Conservation (phyloP, 2,888 invertebrate genomes). For the Pocota personata region DNA sequence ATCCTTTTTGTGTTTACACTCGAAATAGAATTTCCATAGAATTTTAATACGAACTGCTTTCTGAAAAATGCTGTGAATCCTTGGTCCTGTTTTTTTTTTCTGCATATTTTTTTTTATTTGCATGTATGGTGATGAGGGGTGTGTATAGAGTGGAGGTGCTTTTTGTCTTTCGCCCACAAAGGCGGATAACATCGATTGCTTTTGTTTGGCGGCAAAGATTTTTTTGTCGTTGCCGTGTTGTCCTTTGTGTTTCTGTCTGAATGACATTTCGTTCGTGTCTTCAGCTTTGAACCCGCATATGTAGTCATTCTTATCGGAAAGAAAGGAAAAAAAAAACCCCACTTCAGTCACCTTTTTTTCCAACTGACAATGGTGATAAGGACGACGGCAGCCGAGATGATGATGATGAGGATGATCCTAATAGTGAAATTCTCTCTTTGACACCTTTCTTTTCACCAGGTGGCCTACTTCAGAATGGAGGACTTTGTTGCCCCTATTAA, state of each 20-base stretch:
- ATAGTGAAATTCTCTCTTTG: conserved; percentile 22
- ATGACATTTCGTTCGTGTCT: conserved; percentile 13
- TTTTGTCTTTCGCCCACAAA: neutral
- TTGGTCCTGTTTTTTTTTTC: conserved; percentile 4
- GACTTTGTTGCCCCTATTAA: neutral
- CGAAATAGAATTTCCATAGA: conserved; percentile 64
- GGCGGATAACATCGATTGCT: conserved; percentile 43
- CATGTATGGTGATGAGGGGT: neutral
- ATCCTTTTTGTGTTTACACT: conserved; percentile 69
- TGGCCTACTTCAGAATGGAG: neutral
- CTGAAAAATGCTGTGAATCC: conserved; percentile 16
- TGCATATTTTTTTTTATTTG: neutral
- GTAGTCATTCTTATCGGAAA: neutral
- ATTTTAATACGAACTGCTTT: conserved; percentile 67
- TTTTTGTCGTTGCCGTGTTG: conserved; percentile 1
- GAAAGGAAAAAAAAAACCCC: neutral
- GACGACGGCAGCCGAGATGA: conserved; percentile 24
- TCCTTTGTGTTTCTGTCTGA: conserved; percentile 11
- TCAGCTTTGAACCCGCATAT: neutral
- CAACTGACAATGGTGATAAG: conserved; percentile 46
- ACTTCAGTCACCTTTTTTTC: conserved; percentile 19
- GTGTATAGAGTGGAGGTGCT: neutral
- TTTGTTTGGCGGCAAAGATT: neutral
- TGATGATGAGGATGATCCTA: conserved; percentile 30
- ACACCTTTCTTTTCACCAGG: conserved; percentile 12